A percentile compares a stretch with the other conserved stretches of the same genome.
phyloP scores from a whole-genome alignment of 1,140 invertebrate genomes.

The Trichoplusia ni region DNA sequence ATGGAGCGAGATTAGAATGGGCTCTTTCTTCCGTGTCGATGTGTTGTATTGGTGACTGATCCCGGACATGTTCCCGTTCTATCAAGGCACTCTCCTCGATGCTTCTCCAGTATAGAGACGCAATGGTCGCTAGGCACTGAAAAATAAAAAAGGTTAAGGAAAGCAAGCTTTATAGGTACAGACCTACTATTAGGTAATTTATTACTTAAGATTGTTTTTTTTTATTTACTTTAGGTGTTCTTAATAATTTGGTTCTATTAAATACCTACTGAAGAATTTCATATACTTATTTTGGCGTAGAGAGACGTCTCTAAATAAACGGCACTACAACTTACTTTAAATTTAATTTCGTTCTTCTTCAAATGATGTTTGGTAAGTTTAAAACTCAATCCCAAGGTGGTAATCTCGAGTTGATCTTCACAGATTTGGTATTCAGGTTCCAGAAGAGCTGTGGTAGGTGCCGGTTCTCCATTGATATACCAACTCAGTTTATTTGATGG shows the following conservation, averaged over 20 bases:
- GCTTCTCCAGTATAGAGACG: slow-evolving; percentile 89
- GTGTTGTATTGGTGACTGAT: neutral
- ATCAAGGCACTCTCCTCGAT: slow-evolving; percentile 87
- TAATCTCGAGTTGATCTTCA: slow-evolving; percentile 84
- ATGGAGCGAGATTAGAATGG: neutral
- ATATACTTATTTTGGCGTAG: too few relatives aligned
- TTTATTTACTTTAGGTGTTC: too few relatives aligned
- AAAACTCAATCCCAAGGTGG: slow-evolving; percentile 85
- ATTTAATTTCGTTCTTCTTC: slow-evolving; percentile 86
- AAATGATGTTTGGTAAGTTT: slow-evolving; percentile 86
- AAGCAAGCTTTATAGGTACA: neutral
- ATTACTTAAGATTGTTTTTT: too few relatives aligned
- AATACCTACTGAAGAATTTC: too few relatives aligned
- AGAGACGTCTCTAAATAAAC: neutral
- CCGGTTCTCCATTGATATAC: slow-evolving; percentile 88
- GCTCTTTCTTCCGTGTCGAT: neutral
- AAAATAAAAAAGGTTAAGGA: slow-evolving; percentile 27
- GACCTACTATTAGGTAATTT: neutral
- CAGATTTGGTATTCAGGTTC: slow-evolving; percentile 42
- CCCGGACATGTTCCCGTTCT: neutral
- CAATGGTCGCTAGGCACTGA: slow-evolving; percentile 91
- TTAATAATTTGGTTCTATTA: too few relatives aligned
- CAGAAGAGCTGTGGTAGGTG: slow-evolving; percentile 79
- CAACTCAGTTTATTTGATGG: slow-evolving; percentile 87
- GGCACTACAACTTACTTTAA: slow-evolving; percentile 75